phyloP scores from a whole-genome alignment of 2,797 vertebrate genomes.

The Remorina albescens region DNA sequence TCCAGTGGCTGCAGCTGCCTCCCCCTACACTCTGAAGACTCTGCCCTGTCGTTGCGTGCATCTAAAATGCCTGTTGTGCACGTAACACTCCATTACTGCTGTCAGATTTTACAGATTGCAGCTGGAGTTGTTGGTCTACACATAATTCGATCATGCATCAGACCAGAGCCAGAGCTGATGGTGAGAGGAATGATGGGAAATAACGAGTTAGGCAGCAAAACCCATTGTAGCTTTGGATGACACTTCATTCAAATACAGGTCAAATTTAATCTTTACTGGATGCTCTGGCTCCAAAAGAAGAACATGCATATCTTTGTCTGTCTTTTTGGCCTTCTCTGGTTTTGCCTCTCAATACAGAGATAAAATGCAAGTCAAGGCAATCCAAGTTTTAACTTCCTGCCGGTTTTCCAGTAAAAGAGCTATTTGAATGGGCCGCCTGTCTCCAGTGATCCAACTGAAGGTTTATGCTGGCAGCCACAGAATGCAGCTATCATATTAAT shows the following conservation, averaged over 20 bases:
- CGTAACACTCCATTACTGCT: conserved; percentile 63
- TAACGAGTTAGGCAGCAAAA: too few relatives aligned
- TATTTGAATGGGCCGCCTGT: conserved; percentile 54
- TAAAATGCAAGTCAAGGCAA: conserved; percentile 38
- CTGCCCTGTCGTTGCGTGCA: conserved; percentile 20
- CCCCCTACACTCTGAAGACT: conserved; percentile 26
- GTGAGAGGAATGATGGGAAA: conserved; percentile 43
- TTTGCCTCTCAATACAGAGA: conserved; percentile 54
- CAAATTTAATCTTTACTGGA: conserved; percentile 60
- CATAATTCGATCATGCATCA: conserved; percentile 27
- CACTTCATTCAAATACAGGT: conserved; percentile 48
- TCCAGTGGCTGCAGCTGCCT: conserved; percentile 67
- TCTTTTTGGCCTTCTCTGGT: conserved; percentile 36
- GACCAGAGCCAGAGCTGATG: conserved; percentile 46
- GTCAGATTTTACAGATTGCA: conserved; percentile 50
- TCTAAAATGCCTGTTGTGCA: conserved; percentile 41
- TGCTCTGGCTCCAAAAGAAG: conserved; percentile 38
- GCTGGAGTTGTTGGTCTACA: conserved; percentile 27
- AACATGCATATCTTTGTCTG: conserved; percentile 35
- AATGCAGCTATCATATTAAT: conserved; percentile 58
- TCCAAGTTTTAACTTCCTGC: conserved; percentile 67
- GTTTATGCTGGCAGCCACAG: conserved; percentile 72
- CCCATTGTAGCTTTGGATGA: too few relatives aligned
- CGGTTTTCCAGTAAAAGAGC: conserved; percentile 68
- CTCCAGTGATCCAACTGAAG: conserved; percentile 66